These are phyloP conservation scores for Parochlus steinenii DNA, from an alignment of 2,888 invertebrate genomes.

Conservation along the genomic window DNA sequence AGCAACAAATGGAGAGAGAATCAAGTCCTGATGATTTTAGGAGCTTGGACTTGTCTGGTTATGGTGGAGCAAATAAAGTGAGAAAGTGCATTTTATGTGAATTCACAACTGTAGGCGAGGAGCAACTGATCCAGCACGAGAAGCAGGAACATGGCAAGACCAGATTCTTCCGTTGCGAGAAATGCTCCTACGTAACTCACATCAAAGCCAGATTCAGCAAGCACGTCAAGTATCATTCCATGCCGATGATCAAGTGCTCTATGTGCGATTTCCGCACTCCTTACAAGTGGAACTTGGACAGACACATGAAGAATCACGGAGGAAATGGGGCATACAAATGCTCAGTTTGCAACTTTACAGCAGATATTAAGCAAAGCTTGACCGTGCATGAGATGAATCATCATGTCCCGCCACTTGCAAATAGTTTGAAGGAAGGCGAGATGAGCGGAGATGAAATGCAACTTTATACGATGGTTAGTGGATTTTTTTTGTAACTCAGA, in stretches of 20 bases:
- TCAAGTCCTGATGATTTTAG: conserved; percentile 20
- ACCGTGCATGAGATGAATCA: conserved; percentile 87
- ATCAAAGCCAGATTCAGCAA: conserved; percentile 79
- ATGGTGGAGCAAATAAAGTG: conserved; percentile 15
- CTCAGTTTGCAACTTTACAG: conserved; percentile 75
- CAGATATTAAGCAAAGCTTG: conserved; percentile 80
- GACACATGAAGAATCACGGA: conserved; percentile 84
- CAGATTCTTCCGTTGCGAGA: conserved; percentile 68
- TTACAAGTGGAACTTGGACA: conserved; percentile 83
- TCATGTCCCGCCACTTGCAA: conserved; percentile 48
- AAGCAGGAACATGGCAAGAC: conserved; percentile 59
- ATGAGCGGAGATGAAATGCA: too few species aligned
- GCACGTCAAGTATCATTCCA: conserved; percentile 84
- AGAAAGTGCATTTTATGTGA: conserved; percentile 49
- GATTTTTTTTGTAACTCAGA: too few species aligned
- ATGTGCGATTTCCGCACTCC: conserved; percentile 88
- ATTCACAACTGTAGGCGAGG: conserved; percentile 45
- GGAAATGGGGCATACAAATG: conserved; percentile 74
- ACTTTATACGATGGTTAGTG: too few species aligned
- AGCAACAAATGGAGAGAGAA: conserved; percentile 19
- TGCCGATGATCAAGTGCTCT: conserved; percentile 88
- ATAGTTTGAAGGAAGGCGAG: too few species aligned
- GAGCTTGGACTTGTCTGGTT: conserved; percentile 14
- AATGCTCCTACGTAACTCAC: conserved; percentile 83
- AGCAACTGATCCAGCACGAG: conserved; percentile 50